A percentile compares a stretch with the other conserved stretches of the same genome.
phyloP scores from a whole-genome alignment of 2,113 vertebrate genomes.

The Caretta caretta region DNA sequence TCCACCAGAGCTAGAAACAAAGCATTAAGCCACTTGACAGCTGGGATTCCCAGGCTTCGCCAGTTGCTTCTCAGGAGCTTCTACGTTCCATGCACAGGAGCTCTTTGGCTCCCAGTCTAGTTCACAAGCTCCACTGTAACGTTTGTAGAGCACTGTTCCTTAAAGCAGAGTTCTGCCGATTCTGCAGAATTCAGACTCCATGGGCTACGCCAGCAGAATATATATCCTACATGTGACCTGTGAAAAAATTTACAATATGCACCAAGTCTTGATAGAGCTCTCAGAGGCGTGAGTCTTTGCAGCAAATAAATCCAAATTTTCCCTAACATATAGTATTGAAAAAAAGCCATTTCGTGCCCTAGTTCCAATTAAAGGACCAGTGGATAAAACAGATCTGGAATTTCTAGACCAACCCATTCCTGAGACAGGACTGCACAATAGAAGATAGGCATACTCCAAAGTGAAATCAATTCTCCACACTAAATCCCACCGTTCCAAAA shows the following conservation, averaged over 20 bases:
- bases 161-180: neutral
- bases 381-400: conserved; percentile 26
- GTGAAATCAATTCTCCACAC: conserved; percentile 42
- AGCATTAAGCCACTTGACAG: neutral
- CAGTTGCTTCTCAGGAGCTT: neutral
- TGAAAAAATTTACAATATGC: neutral
- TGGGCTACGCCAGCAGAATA: neutral
- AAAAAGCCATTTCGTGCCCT: neutral
- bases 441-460: conserved; percentile 24
- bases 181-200: neutral
- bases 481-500: conserved; percentile 60
- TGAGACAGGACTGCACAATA: neutral
- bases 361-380: conserved; percentile 33
- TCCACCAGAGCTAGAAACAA: neutral
- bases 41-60: neutral
- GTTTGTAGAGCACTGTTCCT: neutral
- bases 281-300: neutral
- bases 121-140: neutral
- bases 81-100: neutral
- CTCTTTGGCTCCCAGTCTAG: neutral
- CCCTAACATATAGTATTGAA: neutral
- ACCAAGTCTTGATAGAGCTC: neutral
- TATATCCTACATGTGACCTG: neutral
- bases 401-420: conserved; percentile 31
- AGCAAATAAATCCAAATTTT: neutral